Base-by-base conservation (phyloP, 2,888 invertebrate genomes). In the Hanleya hanleyi region DNA sequence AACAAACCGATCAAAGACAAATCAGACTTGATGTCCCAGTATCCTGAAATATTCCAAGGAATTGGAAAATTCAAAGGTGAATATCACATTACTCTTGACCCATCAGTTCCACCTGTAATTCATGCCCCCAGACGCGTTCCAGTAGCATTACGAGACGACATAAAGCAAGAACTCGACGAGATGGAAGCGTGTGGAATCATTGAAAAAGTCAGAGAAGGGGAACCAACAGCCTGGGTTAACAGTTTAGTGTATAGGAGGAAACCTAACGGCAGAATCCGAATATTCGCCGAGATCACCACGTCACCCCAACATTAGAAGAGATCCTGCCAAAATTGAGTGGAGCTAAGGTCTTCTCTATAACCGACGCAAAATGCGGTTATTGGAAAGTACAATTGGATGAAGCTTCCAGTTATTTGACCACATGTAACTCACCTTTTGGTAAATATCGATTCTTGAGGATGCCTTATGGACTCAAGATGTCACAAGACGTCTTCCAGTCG, bases 281-380 rank as follows among this genome's bases (percentile, higher is more conserved):
- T n/a, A n/a, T n/a, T n/a, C n/a, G n/a, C n/a, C 32, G 77, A 37
- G 35, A 38, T 15, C 57, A 69, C 35, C 73, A 70, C 37, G 36
- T 36, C 22, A 49, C 64, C 18, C 73, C 70, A 49, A 76, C 75
- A 1, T 12, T 76, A 15, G 77, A 76, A 38, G 70, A 76, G 38
- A 65, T 76, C 12, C 47, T 49, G 22, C 51, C 66, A 36, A 71
- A 74, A 62, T 64, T 77, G 15, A 64, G 64, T 37, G 69, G 65
- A 22, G 69, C 73, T 7, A 66, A 18, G 26, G 62, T 67, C 47
- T 77, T 77, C 36, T 37, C 51, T 41, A 77, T 70, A n/a, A 41
- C 72, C 3, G 76, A 74, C 41, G 76, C 76, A 9, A 74, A 74
- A 69, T 32, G 61, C 41, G 78, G 76, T 12, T 78, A 72, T 38